Conservation (phyloP, 2,113 vertebrate species). For the Callocephalon fimbriatum region DNA sequence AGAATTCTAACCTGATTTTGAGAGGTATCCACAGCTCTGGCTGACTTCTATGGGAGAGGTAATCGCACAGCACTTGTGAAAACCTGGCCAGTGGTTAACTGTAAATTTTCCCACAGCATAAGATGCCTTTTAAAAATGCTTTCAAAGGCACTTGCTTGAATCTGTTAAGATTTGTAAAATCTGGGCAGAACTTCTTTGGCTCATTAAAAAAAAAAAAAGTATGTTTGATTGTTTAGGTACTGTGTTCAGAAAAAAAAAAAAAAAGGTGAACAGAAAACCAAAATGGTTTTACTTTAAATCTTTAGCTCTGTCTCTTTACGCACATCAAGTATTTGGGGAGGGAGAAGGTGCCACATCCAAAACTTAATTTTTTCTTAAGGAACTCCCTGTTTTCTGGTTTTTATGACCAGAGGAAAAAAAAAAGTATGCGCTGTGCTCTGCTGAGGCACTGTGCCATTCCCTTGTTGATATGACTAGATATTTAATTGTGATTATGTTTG, state of each 20-base stretch:
- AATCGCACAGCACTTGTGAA: neutral
- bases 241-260: neutral
- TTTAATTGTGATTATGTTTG: neutral
- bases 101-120: neutral
- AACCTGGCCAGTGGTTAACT: neutral
- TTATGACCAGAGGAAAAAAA: neutral
- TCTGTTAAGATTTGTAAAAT: neutral
- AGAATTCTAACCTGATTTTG: neutral
- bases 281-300: neutral
- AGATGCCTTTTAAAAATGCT: neutral
- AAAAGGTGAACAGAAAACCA: neutral
- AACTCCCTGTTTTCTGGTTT: neutral
- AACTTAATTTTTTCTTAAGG: neutral
- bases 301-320: neutral
- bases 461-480: neutral
- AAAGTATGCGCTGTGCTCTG: neutral
- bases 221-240: neutral
- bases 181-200: neutral
- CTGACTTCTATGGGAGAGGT: neutral
- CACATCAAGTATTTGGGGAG: neutral
- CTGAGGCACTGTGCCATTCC: neutral
- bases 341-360: neutral
- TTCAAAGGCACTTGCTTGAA: neutral
- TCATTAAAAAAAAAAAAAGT: rapidly evolving
- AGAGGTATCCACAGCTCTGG: neutral